Conservation (phyloP, 2,888 invertebrate genomes). For the Habroteleia sp. region DNA sequence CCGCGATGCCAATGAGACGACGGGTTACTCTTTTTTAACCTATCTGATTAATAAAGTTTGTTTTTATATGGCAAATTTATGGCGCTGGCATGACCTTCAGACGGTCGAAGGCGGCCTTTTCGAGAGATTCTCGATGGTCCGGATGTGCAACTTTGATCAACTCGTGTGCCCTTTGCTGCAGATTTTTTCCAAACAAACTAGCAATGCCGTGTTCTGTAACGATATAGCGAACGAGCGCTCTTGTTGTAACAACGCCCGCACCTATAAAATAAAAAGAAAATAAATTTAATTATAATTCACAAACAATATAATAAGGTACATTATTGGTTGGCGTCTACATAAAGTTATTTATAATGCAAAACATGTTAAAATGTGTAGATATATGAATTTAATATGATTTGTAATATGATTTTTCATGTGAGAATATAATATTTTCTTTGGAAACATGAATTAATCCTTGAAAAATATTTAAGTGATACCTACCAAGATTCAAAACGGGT, state of each 20-base stretch:
- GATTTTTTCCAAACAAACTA: slow-evolving; percentile 85
- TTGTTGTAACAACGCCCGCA: slow-evolving; percentile 86
- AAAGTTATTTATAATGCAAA: too few relatives aligned
- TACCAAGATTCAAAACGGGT: slow-evolving; percentile 83
- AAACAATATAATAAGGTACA: too few relatives aligned
- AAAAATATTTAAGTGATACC: slow-evolving; percentile 62
- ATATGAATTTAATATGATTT: too few relatives aligned
- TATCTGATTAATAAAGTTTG: slow-evolving; percentile 4
- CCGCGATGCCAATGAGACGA: slow-evolving; percentile 23
- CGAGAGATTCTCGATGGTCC: slow-evolving; percentile 83
- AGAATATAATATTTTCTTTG: too few relatives aligned
- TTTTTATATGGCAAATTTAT: slow-evolving; percentile 59
- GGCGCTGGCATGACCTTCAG: slow-evolving; percentile 80
- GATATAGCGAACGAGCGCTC: slow-evolving; percentile 86
- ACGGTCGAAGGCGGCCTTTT: slow-evolving; percentile 85
- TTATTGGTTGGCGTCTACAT: too few relatives aligned
- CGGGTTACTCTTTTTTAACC: slow-evolving; percentile 22
- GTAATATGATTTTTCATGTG: too few relatives aligned
- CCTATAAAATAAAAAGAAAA: slow-evolving; percentile 78
- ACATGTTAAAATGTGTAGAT: too few relatives aligned
- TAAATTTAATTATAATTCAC: slow-evolving; percentile 7
- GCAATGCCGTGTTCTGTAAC: slow-evolving; percentile 87
- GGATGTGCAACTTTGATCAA: slow-evolving; percentile 86
- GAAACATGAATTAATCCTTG: too few relatives aligned
- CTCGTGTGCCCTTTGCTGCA: slow-evolving; percentile 85